Percentiles rank a stretch among this genome's conserved stretches.
These are phyloP conservation scores for Pogonognathellus flavescens DNA, from an alignment of 1,140 invertebrate genomes.

Conservation along the genomic window DNA sequence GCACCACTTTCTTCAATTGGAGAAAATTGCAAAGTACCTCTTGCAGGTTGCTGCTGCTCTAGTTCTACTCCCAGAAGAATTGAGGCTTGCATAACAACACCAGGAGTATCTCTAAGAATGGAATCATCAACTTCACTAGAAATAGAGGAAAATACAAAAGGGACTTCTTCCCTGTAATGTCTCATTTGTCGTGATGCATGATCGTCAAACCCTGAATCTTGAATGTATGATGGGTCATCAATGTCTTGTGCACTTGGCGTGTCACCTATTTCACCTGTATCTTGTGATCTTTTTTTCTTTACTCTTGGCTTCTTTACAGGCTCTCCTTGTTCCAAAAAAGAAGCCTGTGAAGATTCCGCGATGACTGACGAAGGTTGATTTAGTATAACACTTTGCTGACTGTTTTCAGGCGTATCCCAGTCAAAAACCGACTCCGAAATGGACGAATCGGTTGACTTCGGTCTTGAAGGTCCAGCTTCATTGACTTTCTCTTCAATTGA, in stretches of 20 bases:
- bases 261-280: conserved; percentile 69
- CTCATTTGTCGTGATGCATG: neutral
- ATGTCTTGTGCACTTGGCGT: neutral
- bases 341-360: conserved; percentile 9
- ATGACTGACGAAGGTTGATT: neutral
- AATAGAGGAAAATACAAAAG: neutral
- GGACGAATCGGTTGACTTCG: neutral
- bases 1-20: neutral
- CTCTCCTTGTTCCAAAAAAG: neutral
- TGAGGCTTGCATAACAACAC: neutral
- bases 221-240: neutral
- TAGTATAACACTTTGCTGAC: neutral
- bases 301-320: conserved; percentile 63
- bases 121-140: neutral
- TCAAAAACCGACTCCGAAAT: neutral
- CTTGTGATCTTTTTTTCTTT: conserved; percentile 75
- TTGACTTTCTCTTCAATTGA: conserved; percentile 14
- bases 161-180: neutral
- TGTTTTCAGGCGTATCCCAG: neutral
- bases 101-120: conserved; percentile 37
- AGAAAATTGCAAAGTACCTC: neutral
- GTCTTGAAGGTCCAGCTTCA: neutral
- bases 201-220: conserved; percentile 33
- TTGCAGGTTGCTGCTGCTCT: neutral
- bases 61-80: neutral